A percentile compares a stretch with the other conserved stretches of the same genome.
Conservation (phyloP, 2,888 invertebrate species). For the Tholera decimalis region DNA sequence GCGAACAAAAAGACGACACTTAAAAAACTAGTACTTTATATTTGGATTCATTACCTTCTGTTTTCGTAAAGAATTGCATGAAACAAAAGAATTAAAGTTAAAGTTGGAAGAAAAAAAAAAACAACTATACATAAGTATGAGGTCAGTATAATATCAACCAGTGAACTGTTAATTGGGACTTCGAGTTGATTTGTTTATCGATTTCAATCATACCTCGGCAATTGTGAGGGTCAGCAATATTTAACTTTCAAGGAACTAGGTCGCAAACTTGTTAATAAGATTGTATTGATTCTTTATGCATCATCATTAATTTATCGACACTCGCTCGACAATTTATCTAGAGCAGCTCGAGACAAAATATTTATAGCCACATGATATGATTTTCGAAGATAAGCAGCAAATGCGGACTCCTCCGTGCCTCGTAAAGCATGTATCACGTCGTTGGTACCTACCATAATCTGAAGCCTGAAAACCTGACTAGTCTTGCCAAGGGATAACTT, state of each 20-base stretch:
- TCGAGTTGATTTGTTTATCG: slow-evolving; percentile 18
- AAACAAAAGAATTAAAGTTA: slow-evolving; percentile 81
- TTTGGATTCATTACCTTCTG: slow-evolving; percentile 84
- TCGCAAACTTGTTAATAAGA: slow-evolving; percentile 6
- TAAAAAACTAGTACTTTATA: slow-evolving; percentile 51
- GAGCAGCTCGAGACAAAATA: too few relatives aligned
- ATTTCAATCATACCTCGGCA: slow-evolving; percentile 20
- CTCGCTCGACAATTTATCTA: too few relatives aligned
- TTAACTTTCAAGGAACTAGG: slow-evolving; percentile 14
- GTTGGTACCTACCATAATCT: too few relatives aligned
- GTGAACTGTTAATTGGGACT: slow-evolving; percentile 35
- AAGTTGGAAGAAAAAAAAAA: slow-evolving; percentile 21
- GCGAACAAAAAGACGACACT: slow-evolving; percentile 54
- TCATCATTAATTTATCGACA: slow-evolving; percentile 7
- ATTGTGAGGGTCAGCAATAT: slow-evolving; percentile 48
- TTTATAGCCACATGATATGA: too few relatives aligned
- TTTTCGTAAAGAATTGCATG: slow-evolving; percentile 82
- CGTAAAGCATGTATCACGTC: too few relatives aligned
- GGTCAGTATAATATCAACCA: slow-evolving; percentile 30
- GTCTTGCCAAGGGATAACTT: too few relatives aligned
- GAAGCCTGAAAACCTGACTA: too few relatives aligned
- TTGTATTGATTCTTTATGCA: slow-evolving; percentile 4
- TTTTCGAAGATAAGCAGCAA: too few relatives aligned
- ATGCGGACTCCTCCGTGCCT: too few relatives aligned
- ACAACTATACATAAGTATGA: neutral